Conservation (phyloP, 2,113 vertebrate genomes). For the Desmodus rotundus region DNA sequence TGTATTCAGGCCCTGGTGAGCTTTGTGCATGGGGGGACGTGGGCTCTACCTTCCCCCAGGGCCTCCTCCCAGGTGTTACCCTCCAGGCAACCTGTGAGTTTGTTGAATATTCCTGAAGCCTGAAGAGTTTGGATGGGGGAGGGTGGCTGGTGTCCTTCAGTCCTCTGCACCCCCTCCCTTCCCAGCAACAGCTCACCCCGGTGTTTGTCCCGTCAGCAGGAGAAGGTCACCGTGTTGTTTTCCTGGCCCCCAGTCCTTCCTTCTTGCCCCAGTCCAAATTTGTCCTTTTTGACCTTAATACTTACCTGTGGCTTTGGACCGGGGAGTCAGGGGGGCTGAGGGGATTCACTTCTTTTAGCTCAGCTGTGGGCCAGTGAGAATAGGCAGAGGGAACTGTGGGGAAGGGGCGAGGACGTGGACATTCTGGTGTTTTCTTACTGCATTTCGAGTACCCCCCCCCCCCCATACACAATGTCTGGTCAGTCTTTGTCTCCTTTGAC, state of each 20-base stretch:
- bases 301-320: conserved; percentile 24
- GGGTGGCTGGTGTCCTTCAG: conserved; percentile 55
- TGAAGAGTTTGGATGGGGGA: conserved; percentile 45
- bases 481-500: conserved; percentile 12
- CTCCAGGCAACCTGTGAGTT: conserved; percentile 26
- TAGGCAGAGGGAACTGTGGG: background rate
- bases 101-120: background rate
- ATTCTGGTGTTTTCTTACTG: background rate
- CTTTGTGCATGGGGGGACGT: background rate
- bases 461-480: background rate
- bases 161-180: conserved; percentile 21
- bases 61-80: background rate
- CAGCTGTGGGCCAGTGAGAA: background rate
- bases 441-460: background rate
- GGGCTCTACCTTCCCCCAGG: background rate
- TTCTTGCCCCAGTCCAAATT: conserved; percentile 47
- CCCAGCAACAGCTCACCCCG: conserved; percentile 59
- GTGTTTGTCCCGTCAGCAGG: conserved; percentile 71
- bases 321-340: background rate
- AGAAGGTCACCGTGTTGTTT: conserved; percentile 72
- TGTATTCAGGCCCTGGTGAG: background rate
- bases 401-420: background rate
- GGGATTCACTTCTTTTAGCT: background rate
- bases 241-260: conserved; percentile 57
- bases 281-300: conserved; percentile 48